Evolutionary conservation across 2,113 vertebrate species (phyloP).

Genomic region (Oceanites oceanicus): DNA sequence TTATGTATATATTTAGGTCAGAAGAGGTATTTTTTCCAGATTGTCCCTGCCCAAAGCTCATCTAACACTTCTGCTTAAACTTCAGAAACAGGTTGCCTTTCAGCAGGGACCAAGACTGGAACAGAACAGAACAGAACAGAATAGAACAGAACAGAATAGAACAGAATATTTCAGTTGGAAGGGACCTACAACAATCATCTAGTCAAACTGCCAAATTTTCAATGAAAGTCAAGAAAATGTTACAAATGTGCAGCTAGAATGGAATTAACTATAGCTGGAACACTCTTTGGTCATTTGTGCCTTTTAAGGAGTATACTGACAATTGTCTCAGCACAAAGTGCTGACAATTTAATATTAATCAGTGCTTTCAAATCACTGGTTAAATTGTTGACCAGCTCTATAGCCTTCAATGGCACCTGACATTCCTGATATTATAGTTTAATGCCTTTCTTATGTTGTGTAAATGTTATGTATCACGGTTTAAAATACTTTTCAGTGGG

Average conservation of each 20-base stretch:
- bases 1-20: not conserved
- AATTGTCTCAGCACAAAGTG: no score
- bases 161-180: not conserved
- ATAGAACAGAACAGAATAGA: not conserved
- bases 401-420: not conserved
- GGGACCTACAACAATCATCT: not conserved
- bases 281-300: not conserved
- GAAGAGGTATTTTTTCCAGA: accelerated
- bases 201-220: not conserved
- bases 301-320: not conserved
- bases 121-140: not conserved
- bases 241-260: not conserved
- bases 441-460: not conserved
- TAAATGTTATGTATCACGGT: not conserved
- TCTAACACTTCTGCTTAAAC: not conserved
- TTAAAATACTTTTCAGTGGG: not conserved
- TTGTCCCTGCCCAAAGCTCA: not conserved
- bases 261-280: not conserved
- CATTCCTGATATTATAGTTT: not conserved
- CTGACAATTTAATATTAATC: not conserved
- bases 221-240: not conserved
- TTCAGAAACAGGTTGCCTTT: not conserved
- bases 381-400: not conserved
- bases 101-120: not conserved
- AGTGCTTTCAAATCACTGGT: not conserved